phyloP scores from a whole-genome alignment of 2,113 vertebrate species.

The Phaethornis superciliosus region DNA sequence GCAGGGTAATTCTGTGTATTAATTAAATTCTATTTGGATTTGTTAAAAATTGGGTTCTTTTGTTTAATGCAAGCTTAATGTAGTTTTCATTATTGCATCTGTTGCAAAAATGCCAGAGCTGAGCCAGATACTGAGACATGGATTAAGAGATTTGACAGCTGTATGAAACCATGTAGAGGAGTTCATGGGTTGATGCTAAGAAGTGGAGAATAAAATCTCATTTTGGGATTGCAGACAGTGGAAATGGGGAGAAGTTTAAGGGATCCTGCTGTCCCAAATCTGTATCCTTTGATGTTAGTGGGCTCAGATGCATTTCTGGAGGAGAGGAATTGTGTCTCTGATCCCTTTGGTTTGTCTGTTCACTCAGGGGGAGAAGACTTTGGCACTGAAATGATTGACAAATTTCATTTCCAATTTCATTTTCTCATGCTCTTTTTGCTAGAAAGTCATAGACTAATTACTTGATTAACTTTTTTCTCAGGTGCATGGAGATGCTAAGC shows the following conservation, averaged over 20 bases:
- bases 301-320: background rate
- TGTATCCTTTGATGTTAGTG: accelerated
- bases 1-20: background rate
- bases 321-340: background rate
- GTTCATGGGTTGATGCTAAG: background rate
- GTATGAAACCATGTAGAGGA: background rate
- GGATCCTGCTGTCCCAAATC: accelerated
- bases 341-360: accelerated
- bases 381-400: background rate
- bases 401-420: background rate
- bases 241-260: background rate
- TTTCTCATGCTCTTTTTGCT: background rate
- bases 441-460: background rate
- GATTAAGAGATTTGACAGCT: background rate
- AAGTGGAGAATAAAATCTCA: background rate
- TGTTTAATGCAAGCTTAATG: background rate
- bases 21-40: background rate
- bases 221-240: background rate
- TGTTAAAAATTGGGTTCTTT: background rate
- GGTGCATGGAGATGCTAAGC: background rate
- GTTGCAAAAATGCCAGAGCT: constrained; percentile 1
- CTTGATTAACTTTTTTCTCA: no score
- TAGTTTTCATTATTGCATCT: background rate
- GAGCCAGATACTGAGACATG: background rate
- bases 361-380: background rate